phyloP scores from a whole-genome alignment of 2,888 invertebrate genomes.

The Tipula vernalis region DNA sequence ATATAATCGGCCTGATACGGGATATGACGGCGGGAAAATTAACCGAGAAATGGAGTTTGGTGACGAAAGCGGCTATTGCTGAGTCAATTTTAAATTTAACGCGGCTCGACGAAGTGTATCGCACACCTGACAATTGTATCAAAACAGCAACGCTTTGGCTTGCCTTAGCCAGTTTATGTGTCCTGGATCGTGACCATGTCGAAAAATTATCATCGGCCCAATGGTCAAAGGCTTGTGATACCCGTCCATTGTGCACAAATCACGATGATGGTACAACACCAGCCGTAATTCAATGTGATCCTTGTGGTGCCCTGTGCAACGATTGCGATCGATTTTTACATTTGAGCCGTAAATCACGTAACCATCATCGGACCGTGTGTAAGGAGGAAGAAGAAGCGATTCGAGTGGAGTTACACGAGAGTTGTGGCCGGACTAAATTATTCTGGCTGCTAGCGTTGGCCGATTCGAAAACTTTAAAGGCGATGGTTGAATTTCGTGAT shows the following conservation, averaged over 20 bases:
- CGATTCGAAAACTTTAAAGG: conserved; percentile 85
- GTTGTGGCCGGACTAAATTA: conserved; percentile 88
- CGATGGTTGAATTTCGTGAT: conserved; percentile 78
- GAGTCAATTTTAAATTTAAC: conserved; percentile 76
- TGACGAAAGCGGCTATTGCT: conserved; percentile 79
- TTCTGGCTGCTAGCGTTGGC: conserved; percentile 91
- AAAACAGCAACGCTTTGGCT: conserved; percentile 81
- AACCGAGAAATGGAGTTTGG: conserved; percentile 71
- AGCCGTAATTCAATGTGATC: conserved; percentile 84
- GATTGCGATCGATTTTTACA: conserved; percentile 95
- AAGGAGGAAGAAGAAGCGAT: conserved; percentile 95
- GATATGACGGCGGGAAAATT: conserved; percentile 91
- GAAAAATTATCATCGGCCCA: conserved; percentile 67
- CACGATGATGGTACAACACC: conserved; percentile 92
- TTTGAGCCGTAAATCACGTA: conserved; percentile 72
- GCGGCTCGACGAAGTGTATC: conserved; percentile 60
- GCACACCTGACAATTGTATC: conserved; percentile 65
- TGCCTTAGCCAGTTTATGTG: conserved; percentile 83
- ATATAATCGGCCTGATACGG: conserved; percentile 73
- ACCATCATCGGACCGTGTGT: conserved; percentile 66
- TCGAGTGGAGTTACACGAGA: conserved; percentile 92
- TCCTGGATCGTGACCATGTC: conserved; percentile 82
- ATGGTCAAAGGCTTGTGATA: conserved; percentile 50
- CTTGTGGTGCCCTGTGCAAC: conserved; percentile 85
- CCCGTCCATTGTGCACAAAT: conserved; percentile 79